Evolutionary conservation across 2,888 invertebrate species (phyloP), one percentile per base, ranked within the genome.

Genomic region (Mechanitis messenoides): DNA sequence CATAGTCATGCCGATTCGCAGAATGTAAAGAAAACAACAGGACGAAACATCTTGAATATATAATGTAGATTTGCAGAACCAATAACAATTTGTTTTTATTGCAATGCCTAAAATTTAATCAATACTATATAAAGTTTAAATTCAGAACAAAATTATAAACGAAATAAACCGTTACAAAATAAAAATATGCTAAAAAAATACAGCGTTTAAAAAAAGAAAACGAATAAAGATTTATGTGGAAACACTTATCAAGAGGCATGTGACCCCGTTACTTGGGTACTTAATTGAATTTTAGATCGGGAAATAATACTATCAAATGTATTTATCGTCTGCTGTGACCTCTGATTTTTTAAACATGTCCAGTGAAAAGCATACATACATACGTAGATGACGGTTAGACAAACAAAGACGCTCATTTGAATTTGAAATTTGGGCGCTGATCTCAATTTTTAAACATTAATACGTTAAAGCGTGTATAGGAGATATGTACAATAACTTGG

Each of bases 191-290:
- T 33, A 33, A 59, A 61, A 46, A 45, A 50, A 61, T 58, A 55
- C 59, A 38, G 55, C 35, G 33, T 20, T 7, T 33, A 35, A 45
- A 33, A 55, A 58, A 61, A 55, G 31, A 60, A 57, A 59, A 45
- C 20, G 56, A 76, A 80, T 75, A 79, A 73, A 80, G 73, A 80
- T 78, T 80, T 77, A 83, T 83, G 77, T 79, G 82, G 78, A 83
- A 79, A 73, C 70, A 75, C 79, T 77, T 77, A 83, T 83, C 74
- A 78, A 83, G 82, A 82, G 78, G 78, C 76, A 80, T 70, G 75
- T 86, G 86, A 87, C 88, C 88, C 88, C 88, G 87, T 87, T 88
- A 87, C 80, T 84, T 74, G 77, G 77, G 75, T 76, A 75, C 73
- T 73, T 72, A 76, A 85, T 88, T 86, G 87, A 88, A 88, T 83